phyloP scores from a whole-genome alignment of 2,888 invertebrate species.

The Microctonus brassicae region DNA sequence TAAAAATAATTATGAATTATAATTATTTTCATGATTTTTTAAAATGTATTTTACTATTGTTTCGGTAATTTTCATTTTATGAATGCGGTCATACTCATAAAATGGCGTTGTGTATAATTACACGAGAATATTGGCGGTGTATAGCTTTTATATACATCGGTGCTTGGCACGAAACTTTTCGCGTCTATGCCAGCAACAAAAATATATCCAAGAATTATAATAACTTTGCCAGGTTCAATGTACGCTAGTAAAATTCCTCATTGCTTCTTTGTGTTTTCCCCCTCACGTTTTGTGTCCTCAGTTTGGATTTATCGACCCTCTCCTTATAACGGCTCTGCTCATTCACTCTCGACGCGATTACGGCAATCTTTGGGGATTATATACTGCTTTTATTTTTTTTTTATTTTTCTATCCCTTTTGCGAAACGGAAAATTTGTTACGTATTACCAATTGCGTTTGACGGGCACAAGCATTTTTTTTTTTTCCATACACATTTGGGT shows the following conservation, averaged over 20 bases:
- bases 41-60: neutral
- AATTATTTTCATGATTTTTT: neutral
- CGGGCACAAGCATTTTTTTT: too few species aligned
- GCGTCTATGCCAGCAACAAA: slow-evolving; percentile 35
- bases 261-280: neutral
- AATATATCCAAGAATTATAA: slow-evolving; percentile 41
- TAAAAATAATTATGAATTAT: neutral
- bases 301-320: neutral
- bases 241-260: slow-evolving; percentile 8
- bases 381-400: neutral
- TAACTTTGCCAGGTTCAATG: slow-evolving; percentile 41
- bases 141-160: slow-evolving; percentile 25
- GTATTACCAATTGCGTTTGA: neutral
- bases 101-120: slow-evolving; percentile 10
- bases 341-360: neutral
- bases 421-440: neutral
- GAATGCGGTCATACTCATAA: neutral
- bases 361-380: neutral
- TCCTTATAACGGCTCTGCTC: neutral
- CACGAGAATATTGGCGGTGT: slow-evolving; percentile 18
- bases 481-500: neutral
- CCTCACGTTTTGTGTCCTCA: neutral
- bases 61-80: neutral
- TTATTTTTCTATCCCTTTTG: neutral
- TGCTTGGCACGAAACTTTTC: slow-evolving; percentile 49